Percentiles rank a stretch among this genome's conserved stretches.
These are phyloP conservation scores for Parthenolecanium corni DNA, from an alignment of 2,888 invertebrate species.

Conservation along the genomic window DNA sequence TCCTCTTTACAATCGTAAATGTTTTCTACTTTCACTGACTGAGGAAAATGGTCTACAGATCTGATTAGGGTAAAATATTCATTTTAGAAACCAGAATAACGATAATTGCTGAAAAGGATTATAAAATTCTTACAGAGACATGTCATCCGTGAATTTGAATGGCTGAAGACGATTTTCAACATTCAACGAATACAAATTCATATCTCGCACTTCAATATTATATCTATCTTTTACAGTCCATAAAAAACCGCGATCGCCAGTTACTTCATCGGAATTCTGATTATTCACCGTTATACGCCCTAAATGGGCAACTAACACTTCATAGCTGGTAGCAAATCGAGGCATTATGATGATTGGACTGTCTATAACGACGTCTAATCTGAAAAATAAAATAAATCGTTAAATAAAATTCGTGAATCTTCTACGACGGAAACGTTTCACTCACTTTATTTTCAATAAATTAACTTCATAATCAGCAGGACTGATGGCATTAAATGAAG, in stretches of 20 bases:
- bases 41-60: conserved; percentile 3
- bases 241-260: conserved; percentile 14
- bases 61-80: neutral
- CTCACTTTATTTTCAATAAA: conserved; percentile 9
- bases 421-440: neutral
- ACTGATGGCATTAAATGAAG: conserved; percentile 14
- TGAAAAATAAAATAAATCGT: conserved; percentile 36
- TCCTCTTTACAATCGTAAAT: conserved; percentile 60
- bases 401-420: conserved; percentile 9
- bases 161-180: conserved; percentile 37
- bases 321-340: conserved; percentile 58
- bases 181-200: conserved; percentile 73
- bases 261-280: conserved; percentile 32
- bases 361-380: conserved; percentile 68
- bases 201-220: conserved; percentile 65
- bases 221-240: conserved; percentile 44
- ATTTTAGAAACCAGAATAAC: neutral
- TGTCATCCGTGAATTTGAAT: conserved; percentile 21
- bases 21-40: conserved; percentile 41
- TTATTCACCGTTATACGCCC: conserved; percentile 62
- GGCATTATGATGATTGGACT: conserved; percentile 87
- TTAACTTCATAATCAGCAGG: conserved; percentile 12
- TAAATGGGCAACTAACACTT: conserved; percentile 83
- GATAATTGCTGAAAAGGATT: neutral
- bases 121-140: conserved; percentile 7